Percentiles rank a stretch among this genome's conserved stretches.
Conservation (phyloP, 1,140 invertebrate genomes). For the Heliconius congener region DNA sequence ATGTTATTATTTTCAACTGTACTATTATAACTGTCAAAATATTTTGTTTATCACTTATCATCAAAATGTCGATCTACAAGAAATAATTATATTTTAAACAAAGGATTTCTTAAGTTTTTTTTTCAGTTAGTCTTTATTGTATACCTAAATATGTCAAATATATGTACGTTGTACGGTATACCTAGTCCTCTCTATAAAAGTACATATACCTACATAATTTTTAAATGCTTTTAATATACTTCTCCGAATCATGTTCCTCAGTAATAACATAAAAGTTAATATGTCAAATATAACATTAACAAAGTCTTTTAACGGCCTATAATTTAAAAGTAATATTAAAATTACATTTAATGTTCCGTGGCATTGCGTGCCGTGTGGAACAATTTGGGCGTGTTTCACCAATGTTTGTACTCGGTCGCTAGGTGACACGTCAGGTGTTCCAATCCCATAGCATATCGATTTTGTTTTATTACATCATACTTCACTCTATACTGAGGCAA, state of each 20-base stretch:
- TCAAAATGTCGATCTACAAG: too few species aligned
- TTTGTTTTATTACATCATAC: constrained; percentile 48
- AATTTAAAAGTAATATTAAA: constrained; percentile 7
- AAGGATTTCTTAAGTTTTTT: too few species aligned
- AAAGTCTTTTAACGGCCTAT: constrained; percentile 1
- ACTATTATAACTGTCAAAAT: too few species aligned
- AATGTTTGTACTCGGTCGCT: constrained; percentile 65
- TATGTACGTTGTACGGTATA: too few species aligned
- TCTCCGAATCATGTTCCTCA: background rate
- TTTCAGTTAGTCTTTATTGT: too few species aligned
- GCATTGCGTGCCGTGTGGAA: constrained; percentile 27
- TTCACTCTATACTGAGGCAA: constrained; percentile 23
- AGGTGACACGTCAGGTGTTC: constrained; percentile 63
- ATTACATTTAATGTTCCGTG: constrained; percentile 21
- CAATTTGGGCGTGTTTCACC: constrained; percentile 48
- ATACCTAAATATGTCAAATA: too few species aligned
- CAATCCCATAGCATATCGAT: constrained; percentile 63
- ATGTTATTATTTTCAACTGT: too few species aligned
- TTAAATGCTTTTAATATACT: background rate
- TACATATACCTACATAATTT: too few species aligned
- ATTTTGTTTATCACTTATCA: too few species aligned
- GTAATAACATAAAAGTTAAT: background rate
- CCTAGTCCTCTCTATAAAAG: too few species aligned
- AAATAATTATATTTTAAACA: too few species aligned
- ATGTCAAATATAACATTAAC: background rate